Conservation (phyloP, 2,113 vertebrate species). For the Chaenogobius annularis region DNA sequence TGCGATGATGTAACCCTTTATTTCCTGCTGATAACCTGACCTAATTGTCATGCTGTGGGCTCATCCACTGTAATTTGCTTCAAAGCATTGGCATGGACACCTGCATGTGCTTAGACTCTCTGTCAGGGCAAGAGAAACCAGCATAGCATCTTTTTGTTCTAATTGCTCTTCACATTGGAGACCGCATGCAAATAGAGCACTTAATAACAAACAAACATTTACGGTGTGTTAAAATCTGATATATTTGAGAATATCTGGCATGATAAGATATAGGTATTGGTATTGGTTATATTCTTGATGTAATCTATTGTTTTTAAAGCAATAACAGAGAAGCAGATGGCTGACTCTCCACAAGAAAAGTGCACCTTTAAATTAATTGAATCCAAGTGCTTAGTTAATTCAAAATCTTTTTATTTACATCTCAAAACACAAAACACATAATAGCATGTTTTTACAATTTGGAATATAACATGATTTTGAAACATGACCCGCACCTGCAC, state of each 20-base stretch:
- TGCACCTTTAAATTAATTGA: too few species aligned
- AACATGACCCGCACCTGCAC: background rate
- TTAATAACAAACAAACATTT: conserved; percentile 46
- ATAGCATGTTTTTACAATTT: background rate
- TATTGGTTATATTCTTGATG: too few species aligned
- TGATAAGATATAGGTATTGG: background rate
- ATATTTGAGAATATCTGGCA: conserved; percentile 19
- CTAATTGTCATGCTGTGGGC: conserved; percentile 66
- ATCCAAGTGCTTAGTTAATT: background rate
- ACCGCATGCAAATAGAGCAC: conserved; percentile 25
- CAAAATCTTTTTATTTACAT: background rate
- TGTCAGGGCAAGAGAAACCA: conserved; percentile 49
- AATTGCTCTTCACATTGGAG: conserved; percentile 52
- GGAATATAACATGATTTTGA: background rate
- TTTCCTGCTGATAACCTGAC: conserved; percentile 72
- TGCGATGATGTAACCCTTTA: conserved; percentile 66
- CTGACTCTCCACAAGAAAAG: too few species aligned
- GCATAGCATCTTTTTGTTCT: conserved; percentile 43
- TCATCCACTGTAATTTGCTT: conserved; percentile 75
- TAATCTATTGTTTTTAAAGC: too few species aligned
- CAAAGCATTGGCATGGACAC: conserved; percentile 65
- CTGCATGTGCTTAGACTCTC: conserved; percentile 74
- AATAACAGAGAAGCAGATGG: too few species aligned
- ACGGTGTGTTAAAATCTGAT: conserved; percentile 26
- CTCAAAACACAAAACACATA: background rate